phyloP scores from a whole-genome alignment of 2,797 vertebrate species.

The Margarornis squamiger region DNA sequence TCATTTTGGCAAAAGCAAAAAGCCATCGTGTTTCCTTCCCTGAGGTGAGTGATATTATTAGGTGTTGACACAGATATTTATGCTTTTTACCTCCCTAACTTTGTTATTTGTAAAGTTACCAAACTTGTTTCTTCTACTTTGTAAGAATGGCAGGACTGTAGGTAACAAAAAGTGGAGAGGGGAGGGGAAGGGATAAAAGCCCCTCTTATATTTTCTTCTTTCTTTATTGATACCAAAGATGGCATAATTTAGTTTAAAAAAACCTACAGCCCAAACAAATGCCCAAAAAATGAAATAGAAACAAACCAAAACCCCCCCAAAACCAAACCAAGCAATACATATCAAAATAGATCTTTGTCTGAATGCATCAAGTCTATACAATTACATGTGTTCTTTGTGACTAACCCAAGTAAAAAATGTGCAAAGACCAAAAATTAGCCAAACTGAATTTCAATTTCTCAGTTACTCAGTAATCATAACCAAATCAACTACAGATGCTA shows the following conservation, averaged over 20 bases:
- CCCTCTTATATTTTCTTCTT: background rate
- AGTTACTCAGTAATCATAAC: conserved; percentile 50
- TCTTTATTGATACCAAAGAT: background rate
- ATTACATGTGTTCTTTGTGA: conserved; percentile 9
- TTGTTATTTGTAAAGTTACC: conserved; percentile 32
- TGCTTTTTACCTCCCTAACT: conserved; percentile 26
- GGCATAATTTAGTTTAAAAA: background rate
- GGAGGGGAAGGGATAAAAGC: background rate
- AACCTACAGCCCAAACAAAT: fast-evolving
- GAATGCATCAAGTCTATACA: background rate
- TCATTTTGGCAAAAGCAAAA: conserved; percentile 57
- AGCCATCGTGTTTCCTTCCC: conserved; percentile 45
- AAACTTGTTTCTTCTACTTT: conserved; percentile 17
- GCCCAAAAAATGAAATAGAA: background rate
- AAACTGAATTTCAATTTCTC: conserved; percentile 40
- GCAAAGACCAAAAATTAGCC: conserved; percentile 21
- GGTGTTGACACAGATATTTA: conserved; percentile 48
- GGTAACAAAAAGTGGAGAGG: background rate
- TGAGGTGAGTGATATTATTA: conserved; percentile 45
- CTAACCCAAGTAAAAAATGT: conserved; percentile 36
- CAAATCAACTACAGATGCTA: conserved; percentile 62
- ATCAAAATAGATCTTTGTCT: background rate
- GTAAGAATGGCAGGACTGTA: background rate
- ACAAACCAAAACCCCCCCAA: background rate
- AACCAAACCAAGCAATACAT: background rate